A percentile compares a stretch with the other conserved stretches of the same genome.
Evolutionary conservation across 2,797 vertebrate genomes (phyloP).

Genomic region (Lepilemur septentrionalis): DNA sequence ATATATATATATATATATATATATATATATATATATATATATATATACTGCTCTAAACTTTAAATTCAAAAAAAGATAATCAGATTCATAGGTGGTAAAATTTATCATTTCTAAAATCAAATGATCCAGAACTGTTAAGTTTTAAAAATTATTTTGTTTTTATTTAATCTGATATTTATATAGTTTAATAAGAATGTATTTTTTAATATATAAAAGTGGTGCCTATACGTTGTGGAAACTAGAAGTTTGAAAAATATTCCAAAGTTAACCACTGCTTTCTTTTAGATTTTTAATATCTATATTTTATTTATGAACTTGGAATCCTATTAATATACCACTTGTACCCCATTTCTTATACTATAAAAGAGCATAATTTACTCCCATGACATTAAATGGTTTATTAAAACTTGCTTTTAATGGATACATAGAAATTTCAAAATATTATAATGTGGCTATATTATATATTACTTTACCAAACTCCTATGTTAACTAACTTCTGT

Average conservation of each 20-base stretch:
- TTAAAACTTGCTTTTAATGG: background rate
- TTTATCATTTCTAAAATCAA: background rate
- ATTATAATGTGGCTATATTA: background rate
- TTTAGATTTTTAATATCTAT: background rate
- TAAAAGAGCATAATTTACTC: background rate
- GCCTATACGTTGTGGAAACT: background rate
- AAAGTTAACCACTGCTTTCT: background rate
- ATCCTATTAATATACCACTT: background rate
- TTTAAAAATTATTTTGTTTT: background rate
- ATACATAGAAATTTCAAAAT: background rate
- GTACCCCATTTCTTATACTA: accelerated
- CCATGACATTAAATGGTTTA: background rate
- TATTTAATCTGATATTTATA: background rate
- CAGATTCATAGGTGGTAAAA: background rate
- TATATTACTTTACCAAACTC: background rate
- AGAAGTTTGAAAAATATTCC: background rate
- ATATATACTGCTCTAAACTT: background rate
- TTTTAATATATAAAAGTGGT: background rate
- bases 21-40: background rate
- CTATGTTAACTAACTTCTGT: background rate
- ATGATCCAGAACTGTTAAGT: background rate
- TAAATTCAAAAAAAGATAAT: background rate
- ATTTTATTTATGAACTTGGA: background rate
- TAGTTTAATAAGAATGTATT: background rate
- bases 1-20: background rate